Evolutionary conservation across 37 sponge, comb jelly and placozoan species (phyloP).

Genomic region (Ephydatia muelleri): DNA sequence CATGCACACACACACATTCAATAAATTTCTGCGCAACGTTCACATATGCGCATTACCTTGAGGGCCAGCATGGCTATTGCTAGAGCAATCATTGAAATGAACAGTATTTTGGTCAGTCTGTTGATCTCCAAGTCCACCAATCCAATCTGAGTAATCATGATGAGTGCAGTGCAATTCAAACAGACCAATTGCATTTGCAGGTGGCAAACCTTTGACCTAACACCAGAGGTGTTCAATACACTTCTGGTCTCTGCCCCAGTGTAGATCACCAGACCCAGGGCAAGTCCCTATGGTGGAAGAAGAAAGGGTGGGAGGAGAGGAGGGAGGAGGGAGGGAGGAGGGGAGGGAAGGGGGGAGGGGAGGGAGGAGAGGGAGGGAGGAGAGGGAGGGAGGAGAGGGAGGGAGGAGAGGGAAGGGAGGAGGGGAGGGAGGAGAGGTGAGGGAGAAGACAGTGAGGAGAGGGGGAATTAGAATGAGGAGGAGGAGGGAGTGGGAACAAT

Average conservation of each 20-base stretch:
- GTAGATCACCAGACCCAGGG: conserved; percentile 86
- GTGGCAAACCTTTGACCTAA: conserved; percentile 70
- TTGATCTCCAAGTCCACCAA: conserved; percentile 91
- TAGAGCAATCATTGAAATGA: conserved; percentile 68
- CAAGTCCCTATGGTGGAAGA: conserved; percentile 47
- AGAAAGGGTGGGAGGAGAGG: background rate
- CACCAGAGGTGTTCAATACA: conserved; percentile 80
- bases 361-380: background rate
- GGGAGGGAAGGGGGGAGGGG: no score
- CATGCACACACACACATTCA: background rate
- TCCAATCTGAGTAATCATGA: conserved; percentile 66
- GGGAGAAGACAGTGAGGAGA: no score
- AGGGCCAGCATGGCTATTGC: conserved; percentile 67
- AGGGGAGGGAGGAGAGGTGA: no score
- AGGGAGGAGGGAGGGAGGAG: no score
- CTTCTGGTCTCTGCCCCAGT: conserved; percentile 89
- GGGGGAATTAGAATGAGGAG: no score
- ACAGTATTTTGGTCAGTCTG: conserved; percentile 89
- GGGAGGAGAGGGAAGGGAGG: background rate
- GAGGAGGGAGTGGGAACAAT: no score
- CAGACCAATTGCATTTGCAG: background rate
- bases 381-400: background rate
- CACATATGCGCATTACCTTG: conserved; percentile 46
- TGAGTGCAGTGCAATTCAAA: background rate
- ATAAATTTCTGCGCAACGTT: background rate